Base-by-base conservation (phyloP, 2,797 vertebrate species). In the Sebastes variabilis region DNA sequence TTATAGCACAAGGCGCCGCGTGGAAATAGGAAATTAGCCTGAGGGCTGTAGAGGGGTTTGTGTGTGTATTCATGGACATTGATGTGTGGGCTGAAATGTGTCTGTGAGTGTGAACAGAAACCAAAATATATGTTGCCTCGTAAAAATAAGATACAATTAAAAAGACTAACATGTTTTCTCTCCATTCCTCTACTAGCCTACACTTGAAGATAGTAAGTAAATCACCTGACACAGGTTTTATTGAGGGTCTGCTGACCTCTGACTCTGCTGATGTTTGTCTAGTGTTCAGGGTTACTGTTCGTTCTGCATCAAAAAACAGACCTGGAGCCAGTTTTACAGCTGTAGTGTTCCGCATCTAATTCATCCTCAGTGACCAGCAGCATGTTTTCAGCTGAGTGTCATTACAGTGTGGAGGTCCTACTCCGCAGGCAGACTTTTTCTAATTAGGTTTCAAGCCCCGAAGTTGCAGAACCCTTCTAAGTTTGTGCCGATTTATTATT, bases 11-110 rank as follows among this genome's bases (percentile, higher is more conserved):
- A 92, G 87, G 92, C 83, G 70, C 90, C 83, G 73, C 82, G 70
- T 93, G 93, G 91, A 96, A 94, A 92, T 93, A 75, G 82, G 82
- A 93, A 95, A 94, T 93, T 94, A 95, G 91, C 90, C 90, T 34
- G 69, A 79, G 87, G 90, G 82, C 83, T 74, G 25, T 81, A 86
- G 78, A 83, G 60, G 68, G 66, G 64, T 82, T 55, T 72, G 72
- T 64, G 22, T 13, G 6, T 20, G 13, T 16, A 30, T 65, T 46
- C 68, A 49, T 49, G 16, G 18, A 30, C 46, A 54, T 34, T 32
- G 55, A 20, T 86, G 80, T 78, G 77, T 86, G 80, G 79, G 70
- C 30, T 60, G 30, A 18, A 71, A 49, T 73, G 25, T 49, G 65
- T 66, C 6, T 29, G 25, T 4, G 55, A 70, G 29, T 75, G 60